Evolutionary conservation across 2,888 invertebrate species (phyloP), one percentile per base, ranked within the genome.

Genomic region (Oeneis ivallda): DNA sequence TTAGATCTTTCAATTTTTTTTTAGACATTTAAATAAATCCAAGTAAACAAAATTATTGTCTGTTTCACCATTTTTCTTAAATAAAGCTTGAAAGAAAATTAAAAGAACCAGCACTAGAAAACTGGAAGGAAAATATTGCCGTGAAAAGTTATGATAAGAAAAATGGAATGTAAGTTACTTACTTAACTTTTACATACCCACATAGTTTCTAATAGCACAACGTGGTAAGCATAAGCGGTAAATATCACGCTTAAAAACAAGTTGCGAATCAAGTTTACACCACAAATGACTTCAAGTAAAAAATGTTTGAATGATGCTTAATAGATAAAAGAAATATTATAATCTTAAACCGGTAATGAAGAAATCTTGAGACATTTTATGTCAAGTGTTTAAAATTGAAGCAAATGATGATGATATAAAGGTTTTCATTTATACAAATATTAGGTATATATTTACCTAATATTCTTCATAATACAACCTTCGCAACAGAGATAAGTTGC

Each of bases 401-500:
- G 32, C n/a, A 32, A 32, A 32, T 45, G 45, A 45, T 45, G 58
- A 58, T 57, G 39, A 56, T 41, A 58, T 59, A 59, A 49, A 37
- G 19, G 7, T 54, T 41, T 19, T 37, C 15, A 59, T 59, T 47
- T 32, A 53, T 59, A 59, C 45, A 64, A 62, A 63, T 62, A 43
- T n/a, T 49, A 53, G 41, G 39, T n/a, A n/a, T n/a, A n/a, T n/a
- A n/a, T n/a, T n/a, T n/a, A n/a, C 47, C 53, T 56, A 32, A 57
- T 32, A n/a, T 45, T n/a, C n/a, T n/a, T n/a, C n/a, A 13, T 65
- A 63, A 13, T 65, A 63, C 60, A 68, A 60, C 60, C 68, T 68
- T 68, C 66, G 62, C 41, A 65, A 39, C 53, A 19, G 34, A 68
- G 63, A 68, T 80, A 77, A 79, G 79, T 77, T 78, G 77, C 75